phyloP scores from a whole-genome alignment of 2,797 vertebrate genomes.

The Coranthus polyacanthus region DNA sequence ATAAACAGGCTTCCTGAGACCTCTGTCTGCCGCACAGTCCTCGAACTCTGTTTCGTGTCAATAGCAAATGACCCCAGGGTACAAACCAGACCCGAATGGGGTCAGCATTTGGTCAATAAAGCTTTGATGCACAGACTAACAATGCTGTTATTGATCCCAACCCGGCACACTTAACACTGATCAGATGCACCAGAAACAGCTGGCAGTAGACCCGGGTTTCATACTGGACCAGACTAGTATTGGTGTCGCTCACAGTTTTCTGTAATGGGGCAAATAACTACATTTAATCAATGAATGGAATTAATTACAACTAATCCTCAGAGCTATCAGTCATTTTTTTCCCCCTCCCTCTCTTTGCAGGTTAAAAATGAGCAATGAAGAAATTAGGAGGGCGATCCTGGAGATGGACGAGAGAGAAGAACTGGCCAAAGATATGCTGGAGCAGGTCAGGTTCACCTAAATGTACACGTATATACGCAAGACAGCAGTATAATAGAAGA shows the following conservation, averaged over 20 bases:
- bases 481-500: neutral
- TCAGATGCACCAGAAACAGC: slow-evolving; percentile 53
- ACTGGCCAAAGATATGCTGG: slow-evolving; percentile 97
- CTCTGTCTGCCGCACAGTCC: slow-evolving; percentile 42
- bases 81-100: slow-evolving; percentile 53
- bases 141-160: slow-evolving; percentile 71
- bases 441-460: slow-evolving; percentile 86
- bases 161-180: slow-evolving; percentile 47
- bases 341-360: slow-evolving; percentile 67
- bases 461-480: neutral
- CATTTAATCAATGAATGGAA: neutral
- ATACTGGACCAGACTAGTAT: slow-evolving; percentile 16
- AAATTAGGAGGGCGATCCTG: slow-evolving; percentile 94
- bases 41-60: slow-evolving; percentile 51
- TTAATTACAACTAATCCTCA: neutral
- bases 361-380: slow-evolving; percentile 96
- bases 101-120: slow-evolving; percentile 65
- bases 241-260: neutral
- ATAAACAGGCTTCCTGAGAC: slow-evolving; percentile 60
- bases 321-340: neutral
- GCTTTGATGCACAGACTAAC: slow-evolving; percentile 50
- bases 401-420: slow-evolving; percentile 98
- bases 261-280: neutral
- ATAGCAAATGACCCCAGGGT: slow-evolving; percentile 58
- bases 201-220: slow-evolving; percentile 29